Percentiles rank a stretch among this genome's conserved stretches.
Conservation (phyloP, 1,140 invertebrate genomes). For the Bradynema listronoti region DNA sequence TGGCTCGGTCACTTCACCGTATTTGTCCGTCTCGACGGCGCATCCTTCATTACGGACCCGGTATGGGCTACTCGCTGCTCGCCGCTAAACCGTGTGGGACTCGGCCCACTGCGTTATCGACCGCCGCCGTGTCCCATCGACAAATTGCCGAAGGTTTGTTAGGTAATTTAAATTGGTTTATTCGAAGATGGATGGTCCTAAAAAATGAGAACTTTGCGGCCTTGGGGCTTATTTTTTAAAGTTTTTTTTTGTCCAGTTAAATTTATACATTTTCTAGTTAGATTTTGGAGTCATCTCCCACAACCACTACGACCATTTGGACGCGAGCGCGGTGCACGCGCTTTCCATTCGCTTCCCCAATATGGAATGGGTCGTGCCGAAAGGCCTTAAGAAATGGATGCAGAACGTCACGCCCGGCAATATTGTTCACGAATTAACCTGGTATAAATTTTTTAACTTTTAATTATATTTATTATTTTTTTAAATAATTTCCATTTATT, state of each 20-base stretch:
- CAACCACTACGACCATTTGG: slow-evolving; percentile 46
- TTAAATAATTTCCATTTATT: slow-evolving; percentile 4
- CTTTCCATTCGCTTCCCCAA: slow-evolving; percentile 32
- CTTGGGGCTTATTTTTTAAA: no score
- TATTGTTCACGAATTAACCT: slow-evolving; percentile 30
- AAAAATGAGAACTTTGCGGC: no score
- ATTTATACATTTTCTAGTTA: slow-evolving; percentile 19
- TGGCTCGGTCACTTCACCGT: slow-evolving; percentile 42
- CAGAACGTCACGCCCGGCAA: neutral
- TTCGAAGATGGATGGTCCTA: no score
- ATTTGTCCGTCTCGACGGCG: slow-evolving; percentile 33
- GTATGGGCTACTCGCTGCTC: slow-evolving; percentile 32
- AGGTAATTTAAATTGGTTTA: slow-evolving; percentile 8
- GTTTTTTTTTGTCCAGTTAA: no score
- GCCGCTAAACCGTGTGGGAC: slow-evolving; percentile 15
- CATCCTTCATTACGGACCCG: slow-evolving; percentile 38
- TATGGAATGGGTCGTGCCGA: slow-evolving; percentile 40
- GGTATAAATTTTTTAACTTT: slow-evolving; percentile 7
- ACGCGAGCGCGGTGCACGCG: slow-evolving; percentile 21
- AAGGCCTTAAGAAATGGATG: slow-evolving; percentile 27
- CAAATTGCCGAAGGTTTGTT: slow-evolving; percentile 34
- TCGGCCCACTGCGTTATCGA: slow-evolving; percentile 34
- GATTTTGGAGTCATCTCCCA: slow-evolving; percentile 40
- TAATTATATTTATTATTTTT: neutral
- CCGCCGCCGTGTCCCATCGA: slow-evolving; percentile 34